These are phyloP conservation scores for Allobates femoralis DNA, from an alignment of 2,797 vertebrate genomes.

Conservation along the genomic window DNA sequence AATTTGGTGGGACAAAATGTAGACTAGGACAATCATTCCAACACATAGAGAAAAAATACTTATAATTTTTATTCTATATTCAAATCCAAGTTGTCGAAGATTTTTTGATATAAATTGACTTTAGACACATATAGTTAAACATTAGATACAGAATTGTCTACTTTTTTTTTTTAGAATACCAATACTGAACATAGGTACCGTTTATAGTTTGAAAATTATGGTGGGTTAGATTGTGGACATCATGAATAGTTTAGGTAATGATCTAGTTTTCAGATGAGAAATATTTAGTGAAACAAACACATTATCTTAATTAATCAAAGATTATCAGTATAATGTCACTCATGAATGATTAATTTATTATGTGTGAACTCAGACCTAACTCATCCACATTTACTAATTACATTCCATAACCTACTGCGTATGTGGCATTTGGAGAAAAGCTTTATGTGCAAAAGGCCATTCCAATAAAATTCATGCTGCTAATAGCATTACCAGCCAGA, in stretches of 20 bases:
- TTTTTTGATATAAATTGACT: background rate
- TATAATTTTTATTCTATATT: background rate
- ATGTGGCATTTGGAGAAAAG: slow-evolving; percentile 18
- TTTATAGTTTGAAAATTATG: background rate
- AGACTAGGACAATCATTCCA: background rate
- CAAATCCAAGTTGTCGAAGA: background rate
- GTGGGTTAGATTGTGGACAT: background rate
- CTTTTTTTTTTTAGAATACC: background rate
- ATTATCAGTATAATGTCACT: slow-evolving; percentile 1
- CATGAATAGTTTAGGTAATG: background rate
- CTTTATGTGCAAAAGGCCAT: background rate
- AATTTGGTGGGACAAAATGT: background rate
- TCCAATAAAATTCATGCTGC: background rate
- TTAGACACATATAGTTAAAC: too few species aligned
- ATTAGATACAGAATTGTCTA: background rate
- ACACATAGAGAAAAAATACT: background rate
- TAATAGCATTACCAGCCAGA: background rate
- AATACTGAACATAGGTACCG: too few species aligned
- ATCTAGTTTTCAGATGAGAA: background rate
- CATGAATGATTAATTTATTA: slow-evolving; percentile 33
- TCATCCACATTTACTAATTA: slow-evolving; percentile 40
- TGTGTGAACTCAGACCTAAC: slow-evolving; percentile 22
- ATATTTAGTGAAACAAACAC: slow-evolving; percentile 13
- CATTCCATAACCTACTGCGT: slow-evolving; percentile 16
- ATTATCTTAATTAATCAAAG: slow-evolving; percentile 31